Evolutionary conservation across 2,113 vertebrate genomes (phyloP).

Genomic region (Tetrao urogallus): DNA sequence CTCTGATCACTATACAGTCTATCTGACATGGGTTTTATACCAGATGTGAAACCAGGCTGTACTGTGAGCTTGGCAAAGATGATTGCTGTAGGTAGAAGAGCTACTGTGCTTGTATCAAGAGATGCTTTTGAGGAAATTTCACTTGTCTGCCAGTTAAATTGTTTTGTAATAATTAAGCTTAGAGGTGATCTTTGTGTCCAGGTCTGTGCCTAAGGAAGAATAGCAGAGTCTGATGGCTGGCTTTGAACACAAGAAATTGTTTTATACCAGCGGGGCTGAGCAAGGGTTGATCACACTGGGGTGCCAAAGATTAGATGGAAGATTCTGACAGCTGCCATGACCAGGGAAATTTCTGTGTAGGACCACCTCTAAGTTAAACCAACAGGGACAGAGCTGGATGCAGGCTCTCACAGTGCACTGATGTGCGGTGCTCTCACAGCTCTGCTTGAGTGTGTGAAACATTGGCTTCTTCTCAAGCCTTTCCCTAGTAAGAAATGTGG

Average conservation of each 20-base stretch:
- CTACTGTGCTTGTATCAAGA: background rate
- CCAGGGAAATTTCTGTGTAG: background rate
- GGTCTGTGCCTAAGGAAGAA: background rate
- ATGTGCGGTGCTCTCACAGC: background rate
- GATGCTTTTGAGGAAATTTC: background rate
- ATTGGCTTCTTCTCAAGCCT: background rate
- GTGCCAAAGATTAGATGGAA: background rate
- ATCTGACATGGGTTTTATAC: background rate
- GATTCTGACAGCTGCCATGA: background rate
- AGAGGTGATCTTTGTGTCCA: background rate
- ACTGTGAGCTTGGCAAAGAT: background rate
- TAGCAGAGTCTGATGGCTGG: background rate
- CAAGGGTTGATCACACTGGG: background rate
- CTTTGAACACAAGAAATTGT: background rate
- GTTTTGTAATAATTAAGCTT: background rate
- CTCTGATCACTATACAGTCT: background rate
- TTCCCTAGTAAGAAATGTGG: background rate
- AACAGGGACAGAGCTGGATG: background rate
- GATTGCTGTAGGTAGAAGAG: accelerated
- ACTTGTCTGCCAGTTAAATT: background rate
- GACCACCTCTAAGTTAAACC: background rate
- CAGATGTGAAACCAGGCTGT: background rate
- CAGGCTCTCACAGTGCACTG: background rate
- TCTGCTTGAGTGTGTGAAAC: accelerated
- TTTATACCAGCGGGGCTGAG: background rate